phyloP scores from a whole-genome alignment of 1,140 invertebrate species.

The Aradophagus sp. region DNA sequence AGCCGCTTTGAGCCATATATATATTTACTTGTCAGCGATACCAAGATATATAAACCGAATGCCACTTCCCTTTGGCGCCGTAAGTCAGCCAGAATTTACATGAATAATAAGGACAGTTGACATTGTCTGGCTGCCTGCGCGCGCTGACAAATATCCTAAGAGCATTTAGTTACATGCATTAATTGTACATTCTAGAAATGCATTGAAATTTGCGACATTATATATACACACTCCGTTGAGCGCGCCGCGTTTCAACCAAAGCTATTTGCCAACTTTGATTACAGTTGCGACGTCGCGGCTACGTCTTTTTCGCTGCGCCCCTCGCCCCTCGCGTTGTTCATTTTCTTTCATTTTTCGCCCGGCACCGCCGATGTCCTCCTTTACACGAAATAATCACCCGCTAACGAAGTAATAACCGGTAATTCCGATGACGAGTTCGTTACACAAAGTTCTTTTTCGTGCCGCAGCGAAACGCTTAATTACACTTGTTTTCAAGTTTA shows the following conservation, averaged over 20 bases:
- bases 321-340: too few relatives aligned
- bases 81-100: slow-evolving; percentile 53
- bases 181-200: slow-evolving; percentile 37
- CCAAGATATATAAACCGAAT: slow-evolving; percentile 49
- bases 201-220: slow-evolving; percentile 41
- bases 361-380: too few relatives aligned
- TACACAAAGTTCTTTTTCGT: too few relatives aligned
- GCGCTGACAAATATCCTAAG: slow-evolving; percentile 51
- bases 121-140: slow-evolving; percentile 45
- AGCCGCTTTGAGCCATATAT: slow-evolving; percentile 21
- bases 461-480: too few relatives aligned
- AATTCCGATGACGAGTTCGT: slow-evolving; percentile 19
- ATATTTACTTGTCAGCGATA: slow-evolving; percentile 46
- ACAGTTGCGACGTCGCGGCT: not conserved
- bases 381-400: too few relatives aligned
- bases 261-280: slow-evolving; percentile 32
- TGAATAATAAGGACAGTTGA: slow-evolving; percentile 54
- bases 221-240: slow-evolving; percentile 29
- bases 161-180: slow-evolving; percentile 49
- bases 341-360: too few relatives aligned
- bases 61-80: slow-evolving; percentile 48
- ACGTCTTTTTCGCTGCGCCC: not conserved
- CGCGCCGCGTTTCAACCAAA: slow-evolving; percentile 5
- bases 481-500: too few relatives aligned
- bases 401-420: slow-evolving; percentile 27